phyloP scores from a whole-genome alignment of 2,888 invertebrate genomes.

The Bombylius discolor region DNA sequence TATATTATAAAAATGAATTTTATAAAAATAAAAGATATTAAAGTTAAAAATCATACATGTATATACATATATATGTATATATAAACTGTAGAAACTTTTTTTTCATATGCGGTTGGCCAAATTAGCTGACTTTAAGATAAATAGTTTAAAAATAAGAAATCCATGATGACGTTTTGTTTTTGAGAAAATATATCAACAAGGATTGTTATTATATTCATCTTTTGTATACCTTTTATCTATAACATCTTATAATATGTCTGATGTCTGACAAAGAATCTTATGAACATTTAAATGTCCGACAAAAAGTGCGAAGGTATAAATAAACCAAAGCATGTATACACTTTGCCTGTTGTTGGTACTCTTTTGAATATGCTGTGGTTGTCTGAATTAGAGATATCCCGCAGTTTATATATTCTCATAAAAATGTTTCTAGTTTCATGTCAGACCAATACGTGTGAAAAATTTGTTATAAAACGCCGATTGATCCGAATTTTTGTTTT shows the following conservation, averaged over 20 bases:
- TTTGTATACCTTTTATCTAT: neutral
- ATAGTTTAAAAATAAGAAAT: slow-evolving; percentile 3
- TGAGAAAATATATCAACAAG: slow-evolving; percentile 6
- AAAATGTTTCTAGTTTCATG: slow-evolving; percentile 11
- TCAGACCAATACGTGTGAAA: slow-evolving; percentile 13
- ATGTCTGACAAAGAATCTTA: no score
- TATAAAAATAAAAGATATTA: no score
- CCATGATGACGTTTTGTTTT: slow-evolving; percentile 11
- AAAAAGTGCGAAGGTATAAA: no score
- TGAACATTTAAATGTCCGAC: no score
- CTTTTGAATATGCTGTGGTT: no score
- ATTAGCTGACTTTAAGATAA: slow-evolving; percentile 7
- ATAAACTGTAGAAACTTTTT: no score
- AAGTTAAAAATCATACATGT: no score
- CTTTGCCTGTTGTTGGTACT: no score
- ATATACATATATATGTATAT: no score
- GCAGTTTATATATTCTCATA: slow-evolving; percentile 3
- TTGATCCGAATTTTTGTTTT: slow-evolving; percentile 4
- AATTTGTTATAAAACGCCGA: slow-evolving; percentile 5
- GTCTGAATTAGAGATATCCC: neutral
- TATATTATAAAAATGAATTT: slow-evolving; percentile 10
- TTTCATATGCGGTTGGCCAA: slow-evolving; percentile 9
- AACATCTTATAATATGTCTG: no score
- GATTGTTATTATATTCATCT: neutral
- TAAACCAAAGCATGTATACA: no score